Percentiles rank a stretch among this genome's conserved stretches.
Conservation (phyloP, 2,113 vertebrate species). For the Buteo buteo region DNA sequence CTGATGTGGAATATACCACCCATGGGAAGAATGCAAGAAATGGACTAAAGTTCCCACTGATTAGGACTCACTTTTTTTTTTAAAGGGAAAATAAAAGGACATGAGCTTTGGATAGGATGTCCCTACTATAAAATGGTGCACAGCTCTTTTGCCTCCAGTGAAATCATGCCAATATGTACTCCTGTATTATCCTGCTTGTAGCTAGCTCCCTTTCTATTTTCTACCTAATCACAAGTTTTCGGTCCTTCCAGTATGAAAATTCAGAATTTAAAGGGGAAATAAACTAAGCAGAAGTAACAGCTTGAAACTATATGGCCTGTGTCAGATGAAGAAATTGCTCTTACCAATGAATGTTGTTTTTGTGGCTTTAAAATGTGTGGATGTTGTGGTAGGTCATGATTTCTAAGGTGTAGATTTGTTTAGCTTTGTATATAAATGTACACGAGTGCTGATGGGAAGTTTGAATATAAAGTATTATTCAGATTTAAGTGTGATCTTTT, state of each 20-base stretch:
- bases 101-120: not conserved
- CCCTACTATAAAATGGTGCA: not conserved
- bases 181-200: not conserved
- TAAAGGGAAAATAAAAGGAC: too few relatives aligned
- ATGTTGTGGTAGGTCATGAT: not conserved
- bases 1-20: slow-evolving; percentile 8
- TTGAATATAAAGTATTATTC: not conserved
- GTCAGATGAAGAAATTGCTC: not conserved
- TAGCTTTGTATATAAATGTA: not conserved
- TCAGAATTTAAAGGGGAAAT: not conserved
- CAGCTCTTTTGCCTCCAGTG: not conserved
- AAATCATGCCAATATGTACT: not conserved
- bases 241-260: not conserved
- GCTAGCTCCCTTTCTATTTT: not conserved
- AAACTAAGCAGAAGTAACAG: not conserved
- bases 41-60: not conserved
- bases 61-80: not conserved
- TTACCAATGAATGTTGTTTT: not conserved
- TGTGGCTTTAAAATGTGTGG: not conserved
- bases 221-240: not conserved
- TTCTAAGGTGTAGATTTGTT: not conserved
- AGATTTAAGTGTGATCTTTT: not conserved
- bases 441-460: not conserved
- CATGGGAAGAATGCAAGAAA: slow-evolving; percentile 28
- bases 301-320: not conserved